Evolutionary conservation across 2,888 invertebrate genomes (phyloP), one percentile per base, ranked within the genome.

Genomic region (Caenorhabditis angaria): DNA sequence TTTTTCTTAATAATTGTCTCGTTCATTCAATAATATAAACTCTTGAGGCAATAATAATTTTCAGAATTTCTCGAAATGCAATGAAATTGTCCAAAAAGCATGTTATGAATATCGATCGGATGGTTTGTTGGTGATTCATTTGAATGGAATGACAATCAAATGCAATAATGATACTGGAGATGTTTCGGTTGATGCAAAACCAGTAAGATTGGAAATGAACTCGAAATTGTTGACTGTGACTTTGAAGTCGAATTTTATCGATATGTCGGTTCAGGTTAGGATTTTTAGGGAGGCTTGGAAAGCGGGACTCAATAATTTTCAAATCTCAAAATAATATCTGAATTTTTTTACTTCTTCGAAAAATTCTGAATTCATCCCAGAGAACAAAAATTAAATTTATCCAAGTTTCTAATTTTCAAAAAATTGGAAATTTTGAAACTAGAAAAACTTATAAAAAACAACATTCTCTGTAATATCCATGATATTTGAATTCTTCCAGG

Each of bases 81-180:
- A 84, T 29, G 84, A 87, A 22, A 80, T 88, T 5, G 86, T 88
- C 6, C 78, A 86, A 41, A 70, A 79, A 24, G 88, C 89, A 2
- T 83, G 85, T 62, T 89, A 88, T 72, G 82, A 86, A 25, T 76
- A 84, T 28, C 77, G 83, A 22, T 22, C 65, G n/a, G 85, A 87
- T 64, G 88, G 88, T 4, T 84, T 84, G 3, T 82, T 87, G 54
- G 78, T 83, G 41, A 85, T 89, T 4, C 81, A 84, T 55, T 85
- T 89, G 63, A 89, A 89, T 76, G 88, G 88, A 20, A 87, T 89
- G 64, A 83, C 86, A 12, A 88, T 89, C 75, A 86, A 83, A 41
- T 81, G 82, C 4, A 77, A 82, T 10, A 41, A 35, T 0, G 59
- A 65, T 18, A 61, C 64, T 14, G 88, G 88, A 18, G 88, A 89